These are phyloP conservation scores for Oreonectes daqikongensis DNA, from an alignment of 2,797 vertebrate species.

Conservation along the genomic window DNA sequence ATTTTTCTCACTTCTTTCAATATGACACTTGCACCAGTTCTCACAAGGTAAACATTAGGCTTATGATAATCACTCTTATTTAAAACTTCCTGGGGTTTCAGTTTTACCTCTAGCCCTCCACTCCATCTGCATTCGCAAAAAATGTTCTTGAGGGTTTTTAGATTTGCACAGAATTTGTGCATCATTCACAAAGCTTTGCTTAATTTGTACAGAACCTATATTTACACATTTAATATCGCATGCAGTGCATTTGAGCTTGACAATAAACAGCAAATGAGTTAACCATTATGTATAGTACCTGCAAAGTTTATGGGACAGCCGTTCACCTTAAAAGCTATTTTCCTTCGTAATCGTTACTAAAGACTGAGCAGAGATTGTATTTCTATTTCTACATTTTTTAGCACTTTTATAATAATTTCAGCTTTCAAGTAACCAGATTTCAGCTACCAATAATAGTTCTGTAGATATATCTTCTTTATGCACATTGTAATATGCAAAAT, in stretches of 20 bases:
- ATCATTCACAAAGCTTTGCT: background rate
- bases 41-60: background rate
- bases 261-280: too few species aligned
- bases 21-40: constrained; percentile 9
- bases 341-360: too few species aligned
- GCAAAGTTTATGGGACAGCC: too few species aligned
- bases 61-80: constrained; percentile 1
- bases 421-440: too few species aligned
- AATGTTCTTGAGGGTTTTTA: background rate
- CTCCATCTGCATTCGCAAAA: background rate
- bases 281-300: too few species aligned
- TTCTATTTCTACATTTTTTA: background rate
- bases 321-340: too few species aligned
- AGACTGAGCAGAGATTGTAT: too few species aligned
- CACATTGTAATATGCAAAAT: constrained; percentile 20
- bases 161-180: background rate
- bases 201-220: too few species aligned
- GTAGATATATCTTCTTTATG: background rate
- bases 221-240: too few species aligned
- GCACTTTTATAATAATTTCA: background rate
- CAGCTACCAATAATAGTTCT: background rate
- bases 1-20: constrained; percentile 12
- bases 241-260: too few species aligned
- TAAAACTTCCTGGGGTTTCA: constrained; percentile 5
- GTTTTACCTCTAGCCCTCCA: constrained; percentile 4